Percentiles rank a stretch among this genome's conserved stretches.
phyloP scores from a whole-genome alignment of 1,140 invertebrate genomes.

The Drosophila simulans region DNA sequence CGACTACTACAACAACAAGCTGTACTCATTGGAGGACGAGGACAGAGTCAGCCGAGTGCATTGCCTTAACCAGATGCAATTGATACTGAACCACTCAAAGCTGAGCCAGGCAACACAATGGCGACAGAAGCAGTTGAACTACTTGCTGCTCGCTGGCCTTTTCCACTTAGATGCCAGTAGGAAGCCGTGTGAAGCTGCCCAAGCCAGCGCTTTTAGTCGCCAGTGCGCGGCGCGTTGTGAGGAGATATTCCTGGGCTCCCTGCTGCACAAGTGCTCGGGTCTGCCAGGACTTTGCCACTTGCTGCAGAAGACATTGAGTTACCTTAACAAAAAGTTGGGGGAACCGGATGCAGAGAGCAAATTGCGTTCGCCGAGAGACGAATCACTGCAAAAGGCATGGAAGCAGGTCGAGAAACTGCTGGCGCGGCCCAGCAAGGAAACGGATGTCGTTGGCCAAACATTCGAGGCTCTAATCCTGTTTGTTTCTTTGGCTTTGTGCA shows the following conservation, averaged over 20 bases:
- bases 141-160: slow-evolving; percentile 13
- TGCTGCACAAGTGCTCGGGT: slow-evolving; percentile 34
- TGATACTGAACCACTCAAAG: slow-evolving; percentile 22
- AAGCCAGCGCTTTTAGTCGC: slow-evolving; percentile 48
- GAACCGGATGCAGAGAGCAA: slow-evolving; percentile 6
- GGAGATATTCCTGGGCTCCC: slow-evolving; percentile 38
- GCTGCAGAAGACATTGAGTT: slow-evolving; percentile 1
- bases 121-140: slow-evolving; percentile 14
- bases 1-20: slow-evolving; percentile 20
- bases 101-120: slow-evolving; percentile 22
- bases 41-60: slow-evolving; percentile 8
- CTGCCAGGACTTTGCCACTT: slow-evolving; percentile 11
- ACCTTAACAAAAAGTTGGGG: background rate
- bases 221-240: slow-evolving; percentile 39
- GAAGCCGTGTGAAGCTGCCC: slow-evolving; percentile 1
- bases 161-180: slow-evolving; percentile 36
- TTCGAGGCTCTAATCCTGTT: slow-evolving; percentile 58
- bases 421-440: background rate
- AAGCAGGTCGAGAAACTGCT: slow-evolving; percentile 31
- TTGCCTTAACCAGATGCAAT: slow-evolving; percentile 54
- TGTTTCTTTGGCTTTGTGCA: slow-evolving; percentile 35
- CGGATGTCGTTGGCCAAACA: slow-evolving; percentile 8
- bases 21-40: slow-evolving; percentile 3
- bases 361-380: slow-evolving; percentile 10
- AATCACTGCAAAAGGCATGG: slow-evolving; percentile 29